Evolutionary conservation across 2,113 vertebrate genomes (phyloP), one percentile per base, ranked within the genome.

Genomic region (Spea multiplicata): DNA sequence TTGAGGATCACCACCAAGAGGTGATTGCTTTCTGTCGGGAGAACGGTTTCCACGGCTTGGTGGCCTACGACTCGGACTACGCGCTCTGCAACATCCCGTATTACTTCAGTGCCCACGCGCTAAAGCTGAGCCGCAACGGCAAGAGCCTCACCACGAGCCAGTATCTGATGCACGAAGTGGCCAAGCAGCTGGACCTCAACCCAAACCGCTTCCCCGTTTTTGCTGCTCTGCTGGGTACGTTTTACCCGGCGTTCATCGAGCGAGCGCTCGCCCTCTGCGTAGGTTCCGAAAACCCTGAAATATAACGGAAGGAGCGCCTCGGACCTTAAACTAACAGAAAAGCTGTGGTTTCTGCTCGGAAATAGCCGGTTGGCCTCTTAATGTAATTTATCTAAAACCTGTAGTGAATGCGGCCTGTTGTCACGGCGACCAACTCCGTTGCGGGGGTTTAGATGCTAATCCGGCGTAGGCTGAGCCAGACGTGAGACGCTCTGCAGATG

Each of bases 1-100:
- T 95, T 67, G 95, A 98, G 86, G 96, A 98, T 90, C 96, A 98
- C 87, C 96, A 98, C 89, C 95, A 97, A 89, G 96, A 98, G 93
- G 96, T 98, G 89, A 96, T 98, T 81, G 90, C 91, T 86, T 94
- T 98, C 88, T 97, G 94, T 90, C 89, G 94, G 90, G 94, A 97
- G 87, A 95, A 94, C 12, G 95, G 95, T 79, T 96, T 98, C 91
- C 96, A 98, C 66, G 96, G 96, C 84, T 88, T 98, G 88, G 91
- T 98, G 77, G 96, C 96, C 0, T 96, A 96, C 68, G 96, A 98
- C 90, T 98, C 96, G 0, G 96, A 98, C 88, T 97, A 98, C 68
- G 96, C 96, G 6, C 90, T 98, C 89, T 96, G 94, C 90, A 97
- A 95, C 92, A 94, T 97, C 91, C 96, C 95, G 5, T 95, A 93